Base-by-base conservation (phyloP, 92 coral and sea anemone genomes). In the Zoanthus sansibaricus region DNA sequence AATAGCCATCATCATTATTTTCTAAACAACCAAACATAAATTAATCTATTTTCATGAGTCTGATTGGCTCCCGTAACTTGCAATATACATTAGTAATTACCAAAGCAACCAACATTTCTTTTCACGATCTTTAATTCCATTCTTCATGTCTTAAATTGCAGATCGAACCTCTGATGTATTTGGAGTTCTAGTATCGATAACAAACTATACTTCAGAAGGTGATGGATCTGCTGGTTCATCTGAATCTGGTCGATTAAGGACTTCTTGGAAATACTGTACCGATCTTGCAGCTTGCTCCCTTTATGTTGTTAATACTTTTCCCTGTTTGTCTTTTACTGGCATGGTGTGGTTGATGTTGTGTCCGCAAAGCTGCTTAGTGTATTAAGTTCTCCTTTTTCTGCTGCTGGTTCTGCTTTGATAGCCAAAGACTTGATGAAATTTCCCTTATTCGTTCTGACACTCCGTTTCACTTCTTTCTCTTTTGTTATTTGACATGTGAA, bases 351-450 rank as follows among this genome's bases (percentile, higher is more conserved):
- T 58, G 72, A 55, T 61, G 73, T 31, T 59, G 49, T 25, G 59
- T 32, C 86, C 86, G 44, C 59, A 80, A 13, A 80, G 75, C 16
- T 80, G 75, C 9, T 80, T 80, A 11, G 74, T 59, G 86, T 59
- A 59, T 25, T 37, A 2, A 37, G 42, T 37, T 37, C 42, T 37
- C 42, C 42, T 37, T 37, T 37, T 4, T 37, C 42, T 37, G 42
- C 42, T 37, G 42, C 42, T 37, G 4, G 3, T 37, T 37, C 42
- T 37, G 42, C 42, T 4, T 37, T 37, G 3, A 0, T 37, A 37
- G 42, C 42, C 42, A 37, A 37, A 37, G 42, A 37, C 42, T 37
- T 1, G 42, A 37, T 37, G 42, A 37, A 37, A 4, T 2, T 37
- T 37, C 42, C 4, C 42, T 25, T 37, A 37, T 37, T 4, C 42